A percentile compares a stretch with the other conserved stretches of the same genome.
Evolutionary conservation across 2,113 vertebrate genomes (phyloP).

Genomic region (Caloenas nicobarica): DNA sequence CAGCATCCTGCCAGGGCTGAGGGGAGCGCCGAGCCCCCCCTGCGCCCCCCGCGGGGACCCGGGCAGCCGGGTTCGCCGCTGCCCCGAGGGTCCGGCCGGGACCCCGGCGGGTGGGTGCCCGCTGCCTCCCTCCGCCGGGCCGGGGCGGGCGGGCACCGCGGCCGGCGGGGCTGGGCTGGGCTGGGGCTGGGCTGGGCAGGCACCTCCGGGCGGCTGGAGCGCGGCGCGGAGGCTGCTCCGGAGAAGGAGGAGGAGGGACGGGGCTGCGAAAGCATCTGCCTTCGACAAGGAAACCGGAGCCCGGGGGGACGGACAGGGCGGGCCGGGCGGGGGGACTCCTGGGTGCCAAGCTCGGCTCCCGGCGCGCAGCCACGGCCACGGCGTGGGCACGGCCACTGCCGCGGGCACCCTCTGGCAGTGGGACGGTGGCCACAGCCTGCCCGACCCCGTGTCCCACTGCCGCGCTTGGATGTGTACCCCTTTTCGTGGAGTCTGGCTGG

Average conservation of each 20-base stretch:
- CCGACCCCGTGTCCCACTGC: neutral
- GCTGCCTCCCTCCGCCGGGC: neutral
- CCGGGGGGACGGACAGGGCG: constrained; percentile 48
- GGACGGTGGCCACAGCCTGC: neutral
- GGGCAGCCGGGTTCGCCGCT: neutral
- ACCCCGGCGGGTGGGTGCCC: constrained; percentile 15
- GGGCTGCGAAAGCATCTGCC: constrained; percentile 57
- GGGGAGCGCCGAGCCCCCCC: constrained; percentile 8
- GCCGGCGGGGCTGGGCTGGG: neutral
- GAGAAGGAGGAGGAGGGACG: constrained; percentile 69
- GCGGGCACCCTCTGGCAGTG: neutral
- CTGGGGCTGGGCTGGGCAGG: neutral
- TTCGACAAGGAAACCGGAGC: constrained; percentile 60
- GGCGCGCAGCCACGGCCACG: neutral
- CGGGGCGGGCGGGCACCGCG: neutral
- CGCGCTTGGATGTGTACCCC: neutral
- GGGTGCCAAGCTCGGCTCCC: constrained; percentile 55
- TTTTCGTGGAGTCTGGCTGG: neutral
- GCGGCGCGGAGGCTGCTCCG: constrained; percentile 69
- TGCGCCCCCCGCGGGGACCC: neutral
- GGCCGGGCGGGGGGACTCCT: constrained; percentile 41
- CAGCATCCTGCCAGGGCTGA: constrained; percentile 77
- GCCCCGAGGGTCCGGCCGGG: constrained; percentile 12
- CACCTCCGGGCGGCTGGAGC: constrained; percentile 60
- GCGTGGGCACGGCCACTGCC: neutral